Conservation (phyloP, 1,140 invertebrate genomes). For the Ostrea edulis region DNA sequence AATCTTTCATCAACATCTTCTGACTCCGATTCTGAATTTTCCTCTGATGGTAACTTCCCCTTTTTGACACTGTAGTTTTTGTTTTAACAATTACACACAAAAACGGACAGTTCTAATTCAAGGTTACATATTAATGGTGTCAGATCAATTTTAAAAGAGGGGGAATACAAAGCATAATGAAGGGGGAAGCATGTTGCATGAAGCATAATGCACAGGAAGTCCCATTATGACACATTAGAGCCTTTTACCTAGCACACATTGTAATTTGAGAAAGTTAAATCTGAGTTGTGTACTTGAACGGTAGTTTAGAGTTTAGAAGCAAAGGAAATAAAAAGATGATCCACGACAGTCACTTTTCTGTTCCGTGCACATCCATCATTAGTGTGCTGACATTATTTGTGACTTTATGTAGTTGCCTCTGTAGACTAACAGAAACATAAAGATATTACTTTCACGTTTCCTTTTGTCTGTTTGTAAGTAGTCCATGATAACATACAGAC, state of each 20-base stretch:
- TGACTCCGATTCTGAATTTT: neutral
- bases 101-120: neutral
- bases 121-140: neutral
- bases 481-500: too few relatives aligned
- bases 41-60: neutral
- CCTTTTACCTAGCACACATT: too few relatives aligned
- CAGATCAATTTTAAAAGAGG: neutral
- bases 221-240: too few relatives aligned
- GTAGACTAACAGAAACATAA: too few relatives aligned
- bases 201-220: neutral
- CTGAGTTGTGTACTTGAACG: too few relatives aligned
- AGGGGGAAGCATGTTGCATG: neutral
- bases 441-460: too few relatives aligned
- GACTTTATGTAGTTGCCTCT: too few relatives aligned
- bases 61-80: neutral
- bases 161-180: neutral
- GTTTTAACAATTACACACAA: neutral
- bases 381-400: too few relatives aligned
- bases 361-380: too few relatives aligned
- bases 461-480: too few relatives aligned
- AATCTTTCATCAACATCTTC: neutral
- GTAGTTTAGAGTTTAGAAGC: too few relatives aligned
- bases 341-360: neutral
- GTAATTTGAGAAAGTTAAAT: too few relatives aligned
- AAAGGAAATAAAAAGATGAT: neutral